Percentiles rank a stretch among this genome's conserved stretches.
phyloP scores from a whole-genome alignment of 2,113 vertebrate species.

The Pangasianodon gigas region DNA sequence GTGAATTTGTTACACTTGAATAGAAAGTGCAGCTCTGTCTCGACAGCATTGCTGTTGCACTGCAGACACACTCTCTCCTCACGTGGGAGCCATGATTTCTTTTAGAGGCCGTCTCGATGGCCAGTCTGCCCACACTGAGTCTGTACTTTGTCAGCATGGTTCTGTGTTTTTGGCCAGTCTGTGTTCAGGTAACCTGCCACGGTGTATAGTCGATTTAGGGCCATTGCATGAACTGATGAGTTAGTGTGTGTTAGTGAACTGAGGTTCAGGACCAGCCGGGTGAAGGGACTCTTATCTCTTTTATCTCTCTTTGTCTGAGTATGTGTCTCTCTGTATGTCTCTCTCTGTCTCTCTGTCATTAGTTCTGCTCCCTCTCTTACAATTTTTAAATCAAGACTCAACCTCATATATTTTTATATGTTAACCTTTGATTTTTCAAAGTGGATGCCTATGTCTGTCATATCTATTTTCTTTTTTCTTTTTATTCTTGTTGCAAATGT shows the following conservation, averaged over 20 bases:
- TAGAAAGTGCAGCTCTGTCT: neutral
- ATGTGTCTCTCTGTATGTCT: neutral
- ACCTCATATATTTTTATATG: neutral
- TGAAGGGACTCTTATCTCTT: neutral
- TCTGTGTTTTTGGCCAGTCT: neutral
- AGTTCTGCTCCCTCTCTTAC: too few species aligned
- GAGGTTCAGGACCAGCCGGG: neutral
- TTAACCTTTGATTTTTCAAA: too few species aligned
- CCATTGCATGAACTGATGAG: neutral
- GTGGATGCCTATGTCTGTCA: too few species aligned
- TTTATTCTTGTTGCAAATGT: too few species aligned
- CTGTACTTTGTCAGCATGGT: neutral
- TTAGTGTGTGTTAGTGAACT: neutral
- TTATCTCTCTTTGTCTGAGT: neutral
- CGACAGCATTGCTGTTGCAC: neutral
- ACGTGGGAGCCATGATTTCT: neutral
- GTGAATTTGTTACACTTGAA: neutral
- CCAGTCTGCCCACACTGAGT: neutral
- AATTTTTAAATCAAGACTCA: too few species aligned
- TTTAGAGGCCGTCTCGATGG: neutral
- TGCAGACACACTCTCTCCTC: neutral
- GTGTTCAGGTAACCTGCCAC: neutral
- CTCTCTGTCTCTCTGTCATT: neutral
- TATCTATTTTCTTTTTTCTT: too few species aligned
- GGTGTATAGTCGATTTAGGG: neutral